These are phyloP conservation scores for Micrasema longulum DNA, from an alignment of 1,140 invertebrate species.

Conservation along the genomic window DNA sequence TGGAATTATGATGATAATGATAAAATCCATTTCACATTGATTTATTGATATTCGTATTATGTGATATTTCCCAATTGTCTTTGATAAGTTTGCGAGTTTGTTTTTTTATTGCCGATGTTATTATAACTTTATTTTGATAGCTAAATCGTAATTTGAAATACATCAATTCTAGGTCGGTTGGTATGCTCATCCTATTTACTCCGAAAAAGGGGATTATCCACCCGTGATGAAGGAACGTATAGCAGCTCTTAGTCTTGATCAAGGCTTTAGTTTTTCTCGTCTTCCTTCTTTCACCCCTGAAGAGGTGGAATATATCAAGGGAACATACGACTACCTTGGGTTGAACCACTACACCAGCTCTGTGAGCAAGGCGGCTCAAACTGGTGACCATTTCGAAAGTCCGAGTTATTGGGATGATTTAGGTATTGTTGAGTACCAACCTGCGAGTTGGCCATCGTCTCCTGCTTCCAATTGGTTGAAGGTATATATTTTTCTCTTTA, in stretches of 20 bases:
- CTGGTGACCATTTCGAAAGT: not conserved
- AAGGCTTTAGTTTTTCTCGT: conserved; percentile 69
- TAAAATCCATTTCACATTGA: no score
- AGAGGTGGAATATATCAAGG: conserved; percentile 70
- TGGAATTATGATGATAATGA: no score
- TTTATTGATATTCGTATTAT: no score
- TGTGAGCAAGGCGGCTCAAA: conserved; percentile 57
- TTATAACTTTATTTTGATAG: no score
- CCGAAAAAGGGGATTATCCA: conserved; percentile 72
- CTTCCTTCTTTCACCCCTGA: conserved; percentile 69
- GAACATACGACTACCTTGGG: conserved; percentile 73
- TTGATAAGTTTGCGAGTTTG: not conserved
- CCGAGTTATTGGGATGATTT: conserved; percentile 18
- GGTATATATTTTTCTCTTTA: conserved; percentile 65
- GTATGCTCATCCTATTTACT: conserved; percentile 74
- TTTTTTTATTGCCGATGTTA: no score
- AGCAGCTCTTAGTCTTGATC: conserved; percentile 66
- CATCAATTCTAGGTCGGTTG: conserved; percentile 68
- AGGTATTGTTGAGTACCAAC: conserved; percentile 1
- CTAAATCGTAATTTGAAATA: not conserved
- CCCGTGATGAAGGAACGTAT: conserved; percentile 70
- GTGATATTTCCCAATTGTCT: no score
- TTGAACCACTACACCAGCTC: conserved; percentile 71
- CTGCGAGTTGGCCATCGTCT: conserved; percentile 63
- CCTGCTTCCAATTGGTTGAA: conserved; percentile 74